phyloP scores from a whole-genome alignment of 2,888 invertebrate species.

The Synanthedon andrenaeformis region DNA sequence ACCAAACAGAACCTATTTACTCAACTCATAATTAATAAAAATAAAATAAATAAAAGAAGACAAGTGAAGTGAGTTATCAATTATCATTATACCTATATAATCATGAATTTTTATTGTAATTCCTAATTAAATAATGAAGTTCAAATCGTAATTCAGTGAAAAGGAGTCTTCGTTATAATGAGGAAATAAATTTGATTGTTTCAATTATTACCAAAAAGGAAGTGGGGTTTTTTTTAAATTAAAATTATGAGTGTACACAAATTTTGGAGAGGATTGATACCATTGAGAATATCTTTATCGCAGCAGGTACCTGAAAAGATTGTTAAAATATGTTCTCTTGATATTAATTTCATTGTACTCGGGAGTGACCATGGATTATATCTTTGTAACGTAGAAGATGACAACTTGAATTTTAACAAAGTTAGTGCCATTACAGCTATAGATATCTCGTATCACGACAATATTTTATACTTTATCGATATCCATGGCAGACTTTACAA shows the following conservation, averaged over 20 bases:
- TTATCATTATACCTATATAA: too few species aligned
- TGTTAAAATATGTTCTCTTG: slow-evolving; percentile 52
- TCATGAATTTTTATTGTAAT: too few species aligned
- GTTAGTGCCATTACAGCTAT: slow-evolving; percentile 66
- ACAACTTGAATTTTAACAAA: slow-evolving; percentile 52
- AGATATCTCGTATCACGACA: slow-evolving; percentile 74
- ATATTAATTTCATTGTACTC: slow-evolving; percentile 48
- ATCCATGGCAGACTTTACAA: slow-evolving; percentile 72
- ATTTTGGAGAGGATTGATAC: slow-evolving; percentile 58
- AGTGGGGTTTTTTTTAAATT: slow-evolving; percentile 13
- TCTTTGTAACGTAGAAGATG: slow-evolving; percentile 45
- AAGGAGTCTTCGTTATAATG: too few species aligned
- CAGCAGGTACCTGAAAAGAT: slow-evolving; percentile 60
- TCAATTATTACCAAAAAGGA: slow-evolving; percentile 13
- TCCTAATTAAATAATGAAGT: too few species aligned
- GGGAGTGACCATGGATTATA: slow-evolving; percentile 61
- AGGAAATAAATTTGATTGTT: not conserved
- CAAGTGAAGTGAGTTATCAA: too few species aligned
- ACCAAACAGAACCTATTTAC: too few species aligned
- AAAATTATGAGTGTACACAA: slow-evolving; percentile 62
- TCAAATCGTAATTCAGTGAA: too few species aligned
- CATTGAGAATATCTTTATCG: slow-evolving; percentile 34
- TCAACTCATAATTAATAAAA: too few species aligned
- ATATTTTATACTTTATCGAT: slow-evolving; percentile 72
- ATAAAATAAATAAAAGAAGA: too few species aligned